A percentile compares a stretch with the other conserved stretches of the same genome.
These are phyloP conservation scores for Camponotus floridanus DNA, from an alignment of 1,140 invertebrate species.

Conservation along the genomic window DNA sequence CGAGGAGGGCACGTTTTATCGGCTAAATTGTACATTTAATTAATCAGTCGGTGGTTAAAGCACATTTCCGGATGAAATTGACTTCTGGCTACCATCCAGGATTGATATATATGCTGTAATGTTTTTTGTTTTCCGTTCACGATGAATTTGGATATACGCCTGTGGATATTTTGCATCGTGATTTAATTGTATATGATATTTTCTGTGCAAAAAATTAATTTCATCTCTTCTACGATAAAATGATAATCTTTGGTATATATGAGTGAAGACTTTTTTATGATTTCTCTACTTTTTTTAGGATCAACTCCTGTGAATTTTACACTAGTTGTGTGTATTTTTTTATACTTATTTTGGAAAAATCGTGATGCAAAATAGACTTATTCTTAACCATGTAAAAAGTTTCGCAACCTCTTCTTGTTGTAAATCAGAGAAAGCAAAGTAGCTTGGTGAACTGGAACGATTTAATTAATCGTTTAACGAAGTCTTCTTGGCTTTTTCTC, in stretches of 20 bases:
- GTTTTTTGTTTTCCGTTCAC: slow-evolving; percentile 44
- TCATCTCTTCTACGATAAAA: background rate
- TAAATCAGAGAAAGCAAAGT: slow-evolving; percentile 38
- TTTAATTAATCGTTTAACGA: slow-evolving; percentile 59
- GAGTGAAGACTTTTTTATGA: background rate
- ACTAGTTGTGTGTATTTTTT: background rate
- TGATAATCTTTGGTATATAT: background rate
- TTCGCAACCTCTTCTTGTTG: background rate
- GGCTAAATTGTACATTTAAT: slow-evolving; percentile 73
- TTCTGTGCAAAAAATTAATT: background rate
- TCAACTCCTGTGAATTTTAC: background rate
- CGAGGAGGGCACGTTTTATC: slow-evolving; percentile 23
- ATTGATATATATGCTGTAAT: slow-evolving; percentile 63
- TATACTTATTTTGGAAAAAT: background rate
- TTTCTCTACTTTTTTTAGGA: background rate
- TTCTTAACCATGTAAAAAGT: slow-evolving; percentile 15
- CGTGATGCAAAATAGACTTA: background rate
- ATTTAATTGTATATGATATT: background rate
- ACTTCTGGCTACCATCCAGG: slow-evolving; percentile 62
- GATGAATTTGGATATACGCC: slow-evolving; percentile 4
- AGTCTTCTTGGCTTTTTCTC: slow-evolving; percentile 17
- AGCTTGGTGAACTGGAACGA: slow-evolving; percentile 48
- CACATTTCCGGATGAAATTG: slow-evolving; percentile 33
- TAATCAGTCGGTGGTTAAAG: slow-evolving; percentile 65
- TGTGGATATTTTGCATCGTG: slow-evolving; percentile 6